These are phyloP conservation scores for Leptinotarsa texana DNA, from an alignment of 1,140 invertebrate genomes.

Conservation along the genomic window DNA sequence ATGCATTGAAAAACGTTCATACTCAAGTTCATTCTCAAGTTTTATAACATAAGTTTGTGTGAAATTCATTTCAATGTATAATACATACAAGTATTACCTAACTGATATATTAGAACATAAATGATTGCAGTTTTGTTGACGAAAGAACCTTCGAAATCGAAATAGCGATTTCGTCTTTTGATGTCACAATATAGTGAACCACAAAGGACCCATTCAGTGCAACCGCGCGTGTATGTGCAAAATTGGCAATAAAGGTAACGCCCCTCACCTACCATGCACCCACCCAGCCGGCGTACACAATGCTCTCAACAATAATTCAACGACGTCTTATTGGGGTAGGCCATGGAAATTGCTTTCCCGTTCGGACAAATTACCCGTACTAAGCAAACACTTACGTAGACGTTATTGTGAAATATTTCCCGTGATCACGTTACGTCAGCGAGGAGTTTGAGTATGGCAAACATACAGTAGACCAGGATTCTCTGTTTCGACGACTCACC, in stretches of 20 bases:
- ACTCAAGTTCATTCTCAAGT: no score
- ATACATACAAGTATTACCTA: no score
- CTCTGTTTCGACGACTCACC: not conserved
- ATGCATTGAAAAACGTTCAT: no score
- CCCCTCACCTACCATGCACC: not conserved
- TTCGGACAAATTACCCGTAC: constrained; percentile 35
- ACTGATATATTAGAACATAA: no score
- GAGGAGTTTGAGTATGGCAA: not conserved
- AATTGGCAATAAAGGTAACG: constrained; percentile 20
- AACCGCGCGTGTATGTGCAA: constrained; percentile 1
- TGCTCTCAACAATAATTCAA: not conserved
- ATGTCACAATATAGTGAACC: constrained; percentile 1
- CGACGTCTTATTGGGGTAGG: constrained; percentile 32
- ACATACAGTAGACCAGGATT: not conserved
- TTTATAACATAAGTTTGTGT: no score
- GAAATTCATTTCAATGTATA: no score
- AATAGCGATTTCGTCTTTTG: not conserved
- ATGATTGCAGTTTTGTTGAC: not conserved
- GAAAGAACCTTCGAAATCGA: not conserved
- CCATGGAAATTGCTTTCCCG: constrained; percentile 23
- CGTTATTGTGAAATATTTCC: constrained; percentile 37
- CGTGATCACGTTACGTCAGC: constrained; percentile 32
- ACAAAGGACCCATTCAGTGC: not conserved
- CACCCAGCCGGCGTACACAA: not conserved
- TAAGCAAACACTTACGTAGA: constrained; percentile 37